Base-by-base conservation (phyloP, 2,888 invertebrate species). In the Eilema depressum region DNA sequence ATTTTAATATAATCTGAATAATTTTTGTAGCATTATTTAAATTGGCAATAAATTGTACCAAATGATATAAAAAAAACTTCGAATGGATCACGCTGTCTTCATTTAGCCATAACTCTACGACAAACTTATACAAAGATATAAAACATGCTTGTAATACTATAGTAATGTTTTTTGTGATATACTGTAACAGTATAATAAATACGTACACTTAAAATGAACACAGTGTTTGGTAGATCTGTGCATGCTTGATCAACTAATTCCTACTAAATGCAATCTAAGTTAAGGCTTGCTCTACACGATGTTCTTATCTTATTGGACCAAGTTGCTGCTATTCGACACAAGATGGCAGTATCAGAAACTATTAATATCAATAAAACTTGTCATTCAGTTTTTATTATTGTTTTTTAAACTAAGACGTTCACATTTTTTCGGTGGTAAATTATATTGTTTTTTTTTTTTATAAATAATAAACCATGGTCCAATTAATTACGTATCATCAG, bases 191-290 rank as follows among this genome's bases (percentile, higher is more conserved):
- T 71, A 80, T 75, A 76, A 78, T 76, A 79, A 74, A 78, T 79
- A 83, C 71, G 63, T 76, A 77, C 60, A 65, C 70, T 82, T 75
- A 86, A 88, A 88, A 87, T 91, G 91, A 93, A 92, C 92, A 93
- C 92, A 91, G 87, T 87, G 78, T 74, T 86, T 86, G 89, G 89
- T 90, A 89, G 87, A 87, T 91, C 89, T 91, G 91, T 92, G 92
- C 89, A 83, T 82, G 78, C 30, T 83, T 73, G 47, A 79, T 71
- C 62, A 85, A 80, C 76, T 86, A 87, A 79, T 78, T 74, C 71
- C 84, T 88, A 88, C 83, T 91, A 92, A 92, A 91, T 91, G 92
- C 92, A 88, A 84, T 78, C 74, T 83, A 80, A 74, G 75, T 61
- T 80, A 84, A 81, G 80, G 76, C 75, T 76, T 70, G 71, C 74